Conservation (phyloP, 2,888 invertebrate species). For the Torymus auratus region DNA sequence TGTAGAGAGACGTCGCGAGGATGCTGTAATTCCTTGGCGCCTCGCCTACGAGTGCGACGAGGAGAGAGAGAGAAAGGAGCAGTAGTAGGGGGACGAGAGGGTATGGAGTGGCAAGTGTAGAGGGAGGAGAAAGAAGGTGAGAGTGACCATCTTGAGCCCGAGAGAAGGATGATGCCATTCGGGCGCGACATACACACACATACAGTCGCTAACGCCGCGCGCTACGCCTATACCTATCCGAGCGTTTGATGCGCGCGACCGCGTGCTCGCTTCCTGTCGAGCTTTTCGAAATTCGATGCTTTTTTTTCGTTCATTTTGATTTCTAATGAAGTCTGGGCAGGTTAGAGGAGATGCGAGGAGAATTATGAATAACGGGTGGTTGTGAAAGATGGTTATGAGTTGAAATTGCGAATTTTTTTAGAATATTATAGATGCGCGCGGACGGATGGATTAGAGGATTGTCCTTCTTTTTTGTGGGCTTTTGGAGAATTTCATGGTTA, state of each 20-base stretch:
- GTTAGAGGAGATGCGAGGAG: too few relatives aligned
- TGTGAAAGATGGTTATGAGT: too few relatives aligned
- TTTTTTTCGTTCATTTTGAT: neutral
- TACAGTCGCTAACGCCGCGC: too few relatives aligned
- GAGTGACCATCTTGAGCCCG: conserved; percentile 54
- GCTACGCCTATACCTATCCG: neutral
- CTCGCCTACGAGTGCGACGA: conserved; percentile 45
- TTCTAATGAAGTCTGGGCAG: too few relatives aligned
- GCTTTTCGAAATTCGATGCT: neutral
- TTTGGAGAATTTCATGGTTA: too few relatives aligned
- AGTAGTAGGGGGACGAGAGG: conserved; percentile 56
- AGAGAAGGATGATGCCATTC: conserved; percentile 56
- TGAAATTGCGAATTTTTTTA: too few relatives aligned
- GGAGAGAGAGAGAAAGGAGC: conserved; percentile 30
- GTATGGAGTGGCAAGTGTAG: neutral
- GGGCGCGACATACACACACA: neutral
- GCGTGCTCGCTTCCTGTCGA: neutral
- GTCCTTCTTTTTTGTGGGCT: too few relatives aligned
- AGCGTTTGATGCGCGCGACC: neutral
- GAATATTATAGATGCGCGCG: too few relatives aligned
- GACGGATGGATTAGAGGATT: too few relatives aligned
- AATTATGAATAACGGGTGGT: too few relatives aligned
- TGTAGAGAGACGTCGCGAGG: conserved; percentile 58
- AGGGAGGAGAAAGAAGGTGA: conserved; percentile 59
- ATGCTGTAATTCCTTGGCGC: conserved; percentile 70